phyloP scores from a whole-genome alignment of 2,888 invertebrate genomes.

The Heteropelma amictum region DNA sequence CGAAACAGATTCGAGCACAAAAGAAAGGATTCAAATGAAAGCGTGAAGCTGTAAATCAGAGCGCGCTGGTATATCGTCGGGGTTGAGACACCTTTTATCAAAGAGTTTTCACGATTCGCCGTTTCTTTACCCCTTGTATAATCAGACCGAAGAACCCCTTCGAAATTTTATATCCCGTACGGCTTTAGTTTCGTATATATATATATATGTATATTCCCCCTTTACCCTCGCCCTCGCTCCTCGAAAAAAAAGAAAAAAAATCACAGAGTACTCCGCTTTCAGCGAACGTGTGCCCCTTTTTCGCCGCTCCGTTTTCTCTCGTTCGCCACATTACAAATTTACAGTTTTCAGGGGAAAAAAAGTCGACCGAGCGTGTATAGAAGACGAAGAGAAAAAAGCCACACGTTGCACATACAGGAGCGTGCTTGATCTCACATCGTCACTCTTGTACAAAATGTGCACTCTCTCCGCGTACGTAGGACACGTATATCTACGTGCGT shows the following conservation, averaged over 20 bases:
- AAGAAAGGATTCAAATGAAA: conserved; percentile 41
- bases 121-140: conserved; percentile 50
- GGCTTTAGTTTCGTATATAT: neutral
- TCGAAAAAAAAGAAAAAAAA: too few relatives aligned
- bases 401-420: conserved; percentile 25
- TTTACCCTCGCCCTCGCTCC: neutral
- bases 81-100: conserved; percentile 52
- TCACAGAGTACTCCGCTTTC: conserved; percentile 3
- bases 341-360: conserved; percentile 50
- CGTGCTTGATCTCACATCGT: conserved; percentile 31
- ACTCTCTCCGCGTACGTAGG: conserved; percentile 4
- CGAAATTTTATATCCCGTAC: neutral
- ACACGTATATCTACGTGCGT: neutral
- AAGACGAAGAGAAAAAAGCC: conserved; percentile 23
- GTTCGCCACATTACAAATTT: conserved; percentile 49
- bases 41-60: conserved; percentile 67
- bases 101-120: conserved; percentile 62
- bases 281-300: conserved; percentile 34
- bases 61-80: conserved; percentile 26
- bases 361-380: conserved; percentile 22
- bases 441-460: conserved; percentile 18
- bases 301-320: conserved; percentile 39
- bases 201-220: neutral
- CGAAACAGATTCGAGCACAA: conserved; percentile 19
- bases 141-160: conserved; percentile 20